phyloP scores from a whole-genome alignment of 2,113 vertebrate genomes.

The Calonectris borealis region DNA sequence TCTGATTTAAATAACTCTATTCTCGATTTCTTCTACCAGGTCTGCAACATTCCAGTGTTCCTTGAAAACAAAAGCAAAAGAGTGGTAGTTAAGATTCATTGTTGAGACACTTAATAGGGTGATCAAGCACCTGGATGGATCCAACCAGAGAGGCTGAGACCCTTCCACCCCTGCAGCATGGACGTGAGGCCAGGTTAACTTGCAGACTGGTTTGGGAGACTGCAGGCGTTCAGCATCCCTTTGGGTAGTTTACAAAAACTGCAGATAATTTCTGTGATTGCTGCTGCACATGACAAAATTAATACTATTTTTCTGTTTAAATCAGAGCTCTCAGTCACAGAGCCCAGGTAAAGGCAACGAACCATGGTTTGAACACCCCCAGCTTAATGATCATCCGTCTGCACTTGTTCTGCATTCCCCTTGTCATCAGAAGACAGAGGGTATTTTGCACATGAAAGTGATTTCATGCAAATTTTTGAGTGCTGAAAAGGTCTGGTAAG shows the following conservation, averaged over 20 bases:
- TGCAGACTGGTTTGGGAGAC: not conserved
- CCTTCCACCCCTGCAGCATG: not conserved
- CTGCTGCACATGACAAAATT: not conserved
- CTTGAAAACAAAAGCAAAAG: not conserved
- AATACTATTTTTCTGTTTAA: not conserved
- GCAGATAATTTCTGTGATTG: not conserved
- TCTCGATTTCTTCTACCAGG: not conserved
- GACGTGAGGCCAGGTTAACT: not conserved
- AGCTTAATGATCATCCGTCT: not conserved
- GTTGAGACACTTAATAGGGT: not conserved
- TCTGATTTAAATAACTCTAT: not conserved
- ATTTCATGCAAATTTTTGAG: not conserved
- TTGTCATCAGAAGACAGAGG: not conserved
- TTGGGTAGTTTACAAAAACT: not conserved
- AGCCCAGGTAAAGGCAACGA: not conserved
- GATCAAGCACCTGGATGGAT: not conserved
- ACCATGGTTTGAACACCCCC: not conserved
- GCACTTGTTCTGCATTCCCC: accelerated
- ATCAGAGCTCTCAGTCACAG: not conserved
- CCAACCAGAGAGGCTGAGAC: not conserved
- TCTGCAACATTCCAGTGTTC: not conserved
- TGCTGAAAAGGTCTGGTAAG: not conserved
- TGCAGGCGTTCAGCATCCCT: not conserved
- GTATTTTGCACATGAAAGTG: not conserved
- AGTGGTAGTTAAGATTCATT: not conserved